Evolutionary conservation across 2,113 vertebrate genomes (phyloP), one percentile per base, ranked within the genome.

Genomic region (Trichomycterus rosablanca): DNA sequence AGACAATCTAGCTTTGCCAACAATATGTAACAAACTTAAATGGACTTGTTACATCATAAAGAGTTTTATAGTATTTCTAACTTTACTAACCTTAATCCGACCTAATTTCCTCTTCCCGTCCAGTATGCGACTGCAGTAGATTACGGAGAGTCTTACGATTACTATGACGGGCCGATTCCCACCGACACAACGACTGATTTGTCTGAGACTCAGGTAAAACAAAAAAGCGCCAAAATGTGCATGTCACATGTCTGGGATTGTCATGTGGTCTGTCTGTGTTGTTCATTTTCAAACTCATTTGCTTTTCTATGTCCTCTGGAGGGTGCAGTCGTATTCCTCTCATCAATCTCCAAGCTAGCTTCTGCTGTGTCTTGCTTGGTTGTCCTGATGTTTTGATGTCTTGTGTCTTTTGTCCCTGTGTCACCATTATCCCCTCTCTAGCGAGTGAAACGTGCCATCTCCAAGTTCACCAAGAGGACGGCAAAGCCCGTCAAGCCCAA

Each of bases 71-170:
- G 73, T 76, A 54, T 56, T 53, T 7, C 10, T 51, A 64, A 74
- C 43, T 66, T 9, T 45, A 71, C 82, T 92, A 89, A 91, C 77
- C 73, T 56, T 56, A 63, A 65, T 76, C 63, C 78, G 77, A 42
- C 81, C 81, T 90, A 84, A 85, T 84, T 83, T 83, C 80, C 74
- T 80, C 83, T 83, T 83, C 74, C 74, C 62, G 87, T 87, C 67
- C 86, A 98, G 95, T 96, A 96, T 78, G 72, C 84, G 78, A 88
- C 92, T 76, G 90, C 90, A 79, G 81, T 91, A 89, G 80, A 93
- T 79, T 93, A 96, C 37, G 89, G 90, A 90, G 89, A 92, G 55
- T 81, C 76, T 81, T 95, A 97, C 94, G 93, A 97, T 75, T 94
- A 97, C 90, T 89, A 90, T 84, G 93, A 95, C 67, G 87, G 88